A percentile compares a stretch with the other conserved stretches of the same genome.
Evolutionary conservation across 92 coral and sea anemone genomes (phyloP).

Genomic region (Pocillopora meandrina): DNA sequence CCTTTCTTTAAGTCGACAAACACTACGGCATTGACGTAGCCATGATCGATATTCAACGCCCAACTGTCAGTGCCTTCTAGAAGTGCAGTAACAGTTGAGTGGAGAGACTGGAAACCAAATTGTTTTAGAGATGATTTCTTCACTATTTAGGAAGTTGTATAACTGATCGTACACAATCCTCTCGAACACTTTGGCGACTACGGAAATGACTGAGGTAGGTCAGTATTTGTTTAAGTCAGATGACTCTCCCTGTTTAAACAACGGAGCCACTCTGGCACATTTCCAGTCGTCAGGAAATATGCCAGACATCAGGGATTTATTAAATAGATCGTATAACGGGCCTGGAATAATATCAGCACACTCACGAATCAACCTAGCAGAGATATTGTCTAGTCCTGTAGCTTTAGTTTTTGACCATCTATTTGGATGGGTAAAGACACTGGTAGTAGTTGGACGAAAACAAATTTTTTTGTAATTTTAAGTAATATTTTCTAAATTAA

Average conservation of each 20-base stretch:
- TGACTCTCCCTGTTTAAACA: neutral
- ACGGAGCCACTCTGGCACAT: no score
- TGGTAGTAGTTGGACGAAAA: neutral
- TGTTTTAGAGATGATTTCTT: neutral
- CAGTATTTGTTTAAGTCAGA: neutral
- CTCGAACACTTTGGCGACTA: neutral
- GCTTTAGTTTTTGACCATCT: conserved; percentile 8
- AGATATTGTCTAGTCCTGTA: conserved; percentile 4
- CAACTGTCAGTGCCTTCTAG: neutral
- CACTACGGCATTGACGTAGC: conserved; percentile 7
- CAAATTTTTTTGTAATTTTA: neutral
- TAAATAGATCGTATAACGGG: no score
- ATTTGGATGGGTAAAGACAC: neutral
- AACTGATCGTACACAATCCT: no score
- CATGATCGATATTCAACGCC: neutral
- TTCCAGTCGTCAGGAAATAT: no score
- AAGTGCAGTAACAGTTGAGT: neutral
- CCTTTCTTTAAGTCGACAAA: neutral
- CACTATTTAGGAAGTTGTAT: no score
- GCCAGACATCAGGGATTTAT: no score
- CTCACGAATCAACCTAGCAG: neutral
- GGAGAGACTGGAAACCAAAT: no score
- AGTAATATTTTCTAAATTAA: conserved; percentile 3
- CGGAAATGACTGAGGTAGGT: neutral
- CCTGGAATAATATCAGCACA: no score